Evolutionary conservation across 2,797 vertebrate species (phyloP).

Genomic region (Coracias cyanogaster): DNA sequence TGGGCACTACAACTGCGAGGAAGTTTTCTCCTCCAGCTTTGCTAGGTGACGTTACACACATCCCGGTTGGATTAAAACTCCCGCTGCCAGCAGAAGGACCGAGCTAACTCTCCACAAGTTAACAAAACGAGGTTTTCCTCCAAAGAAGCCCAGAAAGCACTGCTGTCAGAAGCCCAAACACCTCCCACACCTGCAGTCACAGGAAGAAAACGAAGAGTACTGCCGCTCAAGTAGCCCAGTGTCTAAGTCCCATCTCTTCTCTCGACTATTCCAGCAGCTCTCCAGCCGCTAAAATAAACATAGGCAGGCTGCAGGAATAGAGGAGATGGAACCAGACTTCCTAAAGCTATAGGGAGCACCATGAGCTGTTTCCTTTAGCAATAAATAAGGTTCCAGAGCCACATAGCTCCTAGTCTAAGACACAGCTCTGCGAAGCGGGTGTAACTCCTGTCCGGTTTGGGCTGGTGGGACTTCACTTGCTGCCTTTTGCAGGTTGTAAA

Average conservation of each 20-base stretch:
- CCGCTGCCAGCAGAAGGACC: background rate
- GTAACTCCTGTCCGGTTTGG: background rate
- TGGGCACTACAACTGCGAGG: background rate
- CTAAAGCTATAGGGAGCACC: background rate
- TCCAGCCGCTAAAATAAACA: background rate
- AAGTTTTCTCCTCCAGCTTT: background rate
- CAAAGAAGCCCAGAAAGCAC: fast-evolving
- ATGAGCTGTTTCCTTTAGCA: background rate
- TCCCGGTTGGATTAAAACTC: background rate
- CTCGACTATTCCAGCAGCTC: background rate
- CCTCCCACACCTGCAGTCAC: background rate
- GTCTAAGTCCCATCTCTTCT: background rate
- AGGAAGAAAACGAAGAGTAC: background rate
- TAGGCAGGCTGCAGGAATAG: background rate
- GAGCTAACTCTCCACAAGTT: background rate
- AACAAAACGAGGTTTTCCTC: background rate
- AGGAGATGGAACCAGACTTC: background rate
- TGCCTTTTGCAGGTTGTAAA: background rate
- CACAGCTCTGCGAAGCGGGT: fast-evolving
- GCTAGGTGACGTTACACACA: fast-evolving
- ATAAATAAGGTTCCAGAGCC: background rate
- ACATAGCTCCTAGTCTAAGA: background rate
- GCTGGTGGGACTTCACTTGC: background rate
- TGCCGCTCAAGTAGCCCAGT: background rate
- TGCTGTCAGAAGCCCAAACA: background rate